Evolutionary conservation across 1,140 invertebrate species (phyloP), one percentile per base, ranked within the genome.

Genomic region (Trypoxylus dichotomus): DNA sequence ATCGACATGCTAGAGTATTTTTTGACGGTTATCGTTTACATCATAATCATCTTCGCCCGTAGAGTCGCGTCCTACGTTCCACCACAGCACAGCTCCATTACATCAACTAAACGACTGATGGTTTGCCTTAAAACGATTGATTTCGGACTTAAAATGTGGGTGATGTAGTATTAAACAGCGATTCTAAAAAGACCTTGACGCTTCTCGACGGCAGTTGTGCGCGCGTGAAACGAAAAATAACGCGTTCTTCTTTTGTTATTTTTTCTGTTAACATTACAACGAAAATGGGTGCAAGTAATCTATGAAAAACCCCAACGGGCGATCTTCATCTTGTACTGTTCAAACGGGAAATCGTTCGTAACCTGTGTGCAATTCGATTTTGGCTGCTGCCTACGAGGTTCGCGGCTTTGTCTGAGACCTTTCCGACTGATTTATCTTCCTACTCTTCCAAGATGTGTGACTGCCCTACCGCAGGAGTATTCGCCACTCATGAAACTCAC

Each of bases 401-500:
- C 2, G 24, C 24, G 24, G 24, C 25, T 74, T 41, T n/a, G 7
- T 74, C 32, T 74, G 72, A 74, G 29, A 74, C 19, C n/a, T 74
- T 41, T 74, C 68, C 41, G 29, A 41, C 41, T 74, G 72, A 74
- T 21, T 71, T 43, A 29, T 42, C 72, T n/a, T 74, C 13, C 15
- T 25, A 29, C 24, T n/a, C 47, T 74, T 74, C 32, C 82, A 86
- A 88, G 85, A 89, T 89, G 87, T 89, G 88, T 81, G 89, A 90
- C 86, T 86, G 88, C 84, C 85, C 88, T 78, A 85, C 86, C 80
- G 83, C 85, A 74, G 85, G 86, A 82, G 86, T 89, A 82, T 86
- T 89, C 84, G 87, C 88, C 82, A 87, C 89, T 83, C 88, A 88
- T 84, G 89, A 90, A 85, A 89, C 88, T 77, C 89, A 90, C 85